Evolutionary conservation across 2,113 vertebrate genomes (phyloP), one percentile per base, ranked within the genome.

Genomic region (Podarcis cretensis): DNA sequence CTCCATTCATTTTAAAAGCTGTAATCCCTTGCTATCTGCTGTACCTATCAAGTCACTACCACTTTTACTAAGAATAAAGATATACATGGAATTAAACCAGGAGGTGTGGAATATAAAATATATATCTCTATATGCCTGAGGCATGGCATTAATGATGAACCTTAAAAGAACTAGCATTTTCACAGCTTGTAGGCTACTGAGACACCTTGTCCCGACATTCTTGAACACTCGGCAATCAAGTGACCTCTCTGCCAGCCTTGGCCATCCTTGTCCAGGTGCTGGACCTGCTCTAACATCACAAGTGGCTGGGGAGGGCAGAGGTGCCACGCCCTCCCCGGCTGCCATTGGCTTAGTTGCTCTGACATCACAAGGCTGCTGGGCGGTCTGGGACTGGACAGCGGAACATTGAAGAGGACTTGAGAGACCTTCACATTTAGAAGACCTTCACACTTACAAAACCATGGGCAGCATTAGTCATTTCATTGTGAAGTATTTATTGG

Each of bases 11-110:
- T 74, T 81, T 69, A 1, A 59, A 92, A 90, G 30, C 57, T 54
- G 7, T 76, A 79, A 76, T 90, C 84, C 40, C 48, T 88, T 71
- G 1, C 1, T 92, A 65, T 20, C 85, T 91, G 79, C 69, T 87
- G 13, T 20, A 79, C 10, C 20, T 35, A 76, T 76, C 57, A 83
- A 82, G 23, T 35, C 40, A 83, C 37, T 20, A 65, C 8, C 35
- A 63, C 21, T 63, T 87, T 63, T 57, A 74, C 18, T 43, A 16
- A 81, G 63, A 88, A 76, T 66, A 40, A 35, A 76, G 10, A 37
- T 35, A 65, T 16, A 4, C 4, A 4, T 35, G 37, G 30, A 68
- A 83, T 88, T 83, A 48, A 68, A 74, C 63, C 6, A 65, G 12
- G 71, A 76, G 37, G 30, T 35, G n/a, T 35, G 27, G 23, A 6